Percentiles rank a stretch among this genome's conserved stretches.
Conservation (phyloP, 1,140 invertebrate genomes). For the Diorhabda elongata region DNA sequence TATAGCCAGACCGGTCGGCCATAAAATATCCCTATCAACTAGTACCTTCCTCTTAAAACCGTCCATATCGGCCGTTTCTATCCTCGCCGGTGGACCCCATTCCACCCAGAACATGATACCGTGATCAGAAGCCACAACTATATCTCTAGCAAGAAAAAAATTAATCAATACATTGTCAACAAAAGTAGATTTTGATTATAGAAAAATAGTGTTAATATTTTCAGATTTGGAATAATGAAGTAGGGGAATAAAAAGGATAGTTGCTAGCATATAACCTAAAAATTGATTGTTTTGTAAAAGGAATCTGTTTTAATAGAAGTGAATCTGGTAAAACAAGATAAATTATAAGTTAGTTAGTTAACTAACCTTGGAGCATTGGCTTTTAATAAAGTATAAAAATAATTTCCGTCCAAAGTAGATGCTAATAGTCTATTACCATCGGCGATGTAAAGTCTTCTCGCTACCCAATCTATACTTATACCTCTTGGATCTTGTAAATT, state of each 20-base stretch:
- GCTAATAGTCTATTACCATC: conserved; percentile 63
- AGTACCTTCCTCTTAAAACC: conserved; percentile 58
- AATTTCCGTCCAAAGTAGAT: conserved; percentile 56
- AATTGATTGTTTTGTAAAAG: too few species aligned
- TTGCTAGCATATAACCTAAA: too few species aligned
- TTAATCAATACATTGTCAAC: neutral
- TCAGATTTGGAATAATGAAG: too few species aligned
- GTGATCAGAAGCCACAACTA: conserved; percentile 64
- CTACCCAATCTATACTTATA: conserved; percentile 74
- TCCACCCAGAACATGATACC: conserved; percentile 52
- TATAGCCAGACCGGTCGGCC: conserved; percentile 65
- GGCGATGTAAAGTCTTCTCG: conserved; percentile 68
- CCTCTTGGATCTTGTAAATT: conserved; percentile 62
- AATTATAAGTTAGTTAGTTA: too few species aligned
- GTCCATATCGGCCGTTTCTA: conserved; percentile 65
- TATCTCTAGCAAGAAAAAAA: conserved; percentile 44
- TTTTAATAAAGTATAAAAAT: conserved; percentile 55
- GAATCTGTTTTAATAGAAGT: too few species aligned
- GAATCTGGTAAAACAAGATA: too few species aligned
- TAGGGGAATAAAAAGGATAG: too few species aligned
- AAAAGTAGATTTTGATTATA: too few species aligned
- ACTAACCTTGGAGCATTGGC: conserved; percentile 56
- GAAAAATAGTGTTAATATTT: too few species aligned
- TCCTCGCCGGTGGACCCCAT: conserved; percentile 49
- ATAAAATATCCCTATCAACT: conserved; percentile 55